Evolutionary conservation across 2,888 invertebrate genomes (phyloP).

Genomic region (Onchidella celtica): DNA sequence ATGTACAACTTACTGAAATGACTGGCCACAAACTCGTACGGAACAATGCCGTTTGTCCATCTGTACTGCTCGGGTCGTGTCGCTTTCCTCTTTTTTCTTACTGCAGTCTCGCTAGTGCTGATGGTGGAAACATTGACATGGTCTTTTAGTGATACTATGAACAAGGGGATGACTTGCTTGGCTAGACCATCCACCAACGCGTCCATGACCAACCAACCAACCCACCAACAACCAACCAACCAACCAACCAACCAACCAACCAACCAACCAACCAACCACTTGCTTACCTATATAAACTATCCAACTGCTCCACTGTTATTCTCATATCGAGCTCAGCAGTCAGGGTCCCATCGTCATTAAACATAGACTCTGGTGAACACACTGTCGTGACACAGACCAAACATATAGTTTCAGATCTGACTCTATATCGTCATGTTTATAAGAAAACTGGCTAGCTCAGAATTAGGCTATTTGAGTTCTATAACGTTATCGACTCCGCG

Average conservation of each 20-base stretch:
- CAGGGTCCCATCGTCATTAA: not conserved
- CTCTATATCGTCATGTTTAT: no score
- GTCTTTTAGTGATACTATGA: no score
- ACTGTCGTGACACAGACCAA: no score
- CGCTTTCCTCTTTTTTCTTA: constrained; percentile 9
- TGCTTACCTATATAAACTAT: not conserved
- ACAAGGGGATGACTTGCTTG: no score
- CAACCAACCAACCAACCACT: not conserved
- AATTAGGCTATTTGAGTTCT: no score
- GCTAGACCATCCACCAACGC: no score
- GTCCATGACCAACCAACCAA: not conserved
- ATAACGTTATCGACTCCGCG: no score
- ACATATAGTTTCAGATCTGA: no score
- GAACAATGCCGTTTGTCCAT: constrained; percentile 19
- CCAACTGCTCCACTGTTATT: not conserved
- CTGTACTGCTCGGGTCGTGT: constrained; percentile 9
- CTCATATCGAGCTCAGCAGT: constrained; percentile 4
- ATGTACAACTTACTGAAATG: constrained; percentile 27
- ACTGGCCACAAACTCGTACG: constrained; percentile 3
- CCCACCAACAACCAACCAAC: not conserved
- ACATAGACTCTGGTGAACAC: no score
- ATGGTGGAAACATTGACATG: no score
- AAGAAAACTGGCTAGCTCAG: no score
- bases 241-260: not conserved
- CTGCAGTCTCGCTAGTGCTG: not conserved